A percentile compares a stretch with the other conserved stretches of the same genome.
phyloP scores from a whole-genome alignment of 2,888 invertebrate species.

The Sicus ferrugineus region DNA sequence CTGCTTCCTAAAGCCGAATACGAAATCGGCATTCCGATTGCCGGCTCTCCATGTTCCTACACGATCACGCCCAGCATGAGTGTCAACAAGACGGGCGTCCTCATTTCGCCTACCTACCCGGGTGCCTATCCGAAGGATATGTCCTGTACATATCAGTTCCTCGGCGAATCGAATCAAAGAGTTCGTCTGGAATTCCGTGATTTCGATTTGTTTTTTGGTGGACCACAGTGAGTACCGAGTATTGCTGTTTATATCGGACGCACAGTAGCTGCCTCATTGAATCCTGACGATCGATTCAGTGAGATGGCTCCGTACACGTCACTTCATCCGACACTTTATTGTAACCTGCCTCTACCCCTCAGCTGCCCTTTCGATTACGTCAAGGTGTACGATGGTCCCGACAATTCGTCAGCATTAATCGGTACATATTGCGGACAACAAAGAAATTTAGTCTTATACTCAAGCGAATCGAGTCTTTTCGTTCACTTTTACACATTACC shows the following conservation, averaged over 20 bases:
- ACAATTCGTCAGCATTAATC: constrained; percentile 87
- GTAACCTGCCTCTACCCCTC: constrained; percentile 12
- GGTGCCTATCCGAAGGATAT: constrained; percentile 98
- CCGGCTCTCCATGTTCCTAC: constrained; percentile 88
- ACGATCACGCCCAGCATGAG: constrained; percentile 75
- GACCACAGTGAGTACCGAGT: constrained; percentile 87
- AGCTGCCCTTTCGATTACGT: constrained; percentile 99
- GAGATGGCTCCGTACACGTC: not conserved
- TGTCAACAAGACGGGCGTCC: constrained; percentile 77
- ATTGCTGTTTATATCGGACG: constrained; percentile 37
- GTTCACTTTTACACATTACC: constrained; percentile 91
- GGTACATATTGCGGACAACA: constrained; percentile 98
- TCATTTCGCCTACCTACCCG: constrained; percentile 97
- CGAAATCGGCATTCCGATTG: constrained; percentile 88
- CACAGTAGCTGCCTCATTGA: not conserved
- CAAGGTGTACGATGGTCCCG: constrained; percentile 93
- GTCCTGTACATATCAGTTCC: constrained; percentile 90
- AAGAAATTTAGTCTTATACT: constrained; percentile 93
- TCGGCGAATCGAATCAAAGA: constrained; percentile 87
- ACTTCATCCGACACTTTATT: not conserved
- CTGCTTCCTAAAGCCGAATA: constrained; percentile 73
- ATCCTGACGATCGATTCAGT: not conserved
- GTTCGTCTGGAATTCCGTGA: constrained; percentile 96
- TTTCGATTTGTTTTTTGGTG: constrained; percentile 98
- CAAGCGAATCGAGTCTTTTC: constrained; percentile 88